Base-by-base conservation (phyloP, 2,797 vertebrate genomes). In the Ficedula albicollis region DNA sequence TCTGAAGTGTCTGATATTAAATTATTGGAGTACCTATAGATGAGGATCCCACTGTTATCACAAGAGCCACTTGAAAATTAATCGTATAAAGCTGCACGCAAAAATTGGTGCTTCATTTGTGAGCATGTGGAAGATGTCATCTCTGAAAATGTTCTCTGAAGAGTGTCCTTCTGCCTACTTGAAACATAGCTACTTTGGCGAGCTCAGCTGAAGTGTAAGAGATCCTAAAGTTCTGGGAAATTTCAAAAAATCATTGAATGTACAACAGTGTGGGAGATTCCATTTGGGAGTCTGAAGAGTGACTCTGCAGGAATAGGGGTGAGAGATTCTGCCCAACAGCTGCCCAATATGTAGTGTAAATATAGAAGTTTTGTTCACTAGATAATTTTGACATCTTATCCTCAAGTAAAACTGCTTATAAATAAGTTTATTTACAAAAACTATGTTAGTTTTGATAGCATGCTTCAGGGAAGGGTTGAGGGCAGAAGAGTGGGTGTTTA, bases 1-100 rank as follows among this genome's bases (percentile, higher is more conserved):
- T 88, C 79, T 90, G 69, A 93, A 95, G 94, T 93, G 78, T 60
- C 81, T 93, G 46, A 26, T 92, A 84, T 84, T 95, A 89, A 92
- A 90, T 93, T 72, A 77, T 25, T 89, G 89, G 72, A 96, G 95
- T 87, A 83, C 34, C 84, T 93, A 17, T 74, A 55, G 79, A 87
- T 96, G 93, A 96, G 73, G 54, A 86, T 94, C 91, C 83, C 70
- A 49, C 93, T 91, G 93, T 90, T 88, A 68, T 4, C 55, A 44
- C 62, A 58, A 97, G 94, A 84, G 85, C 73, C 77, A 78, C 93
- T 95, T 9, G 7, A 64, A 63, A 91, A 70, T 78, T 85, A 95
- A 73, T 91, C 86, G 51, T 78, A 15, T 64, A 38, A 88, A 90
- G 59, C 87, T 62, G 59, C 64, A 5, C 0, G 1, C 52, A 60